phyloP scores from a whole-genome alignment of 2,888 invertebrate genomes.

The Cosmia pyralina region DNA sequence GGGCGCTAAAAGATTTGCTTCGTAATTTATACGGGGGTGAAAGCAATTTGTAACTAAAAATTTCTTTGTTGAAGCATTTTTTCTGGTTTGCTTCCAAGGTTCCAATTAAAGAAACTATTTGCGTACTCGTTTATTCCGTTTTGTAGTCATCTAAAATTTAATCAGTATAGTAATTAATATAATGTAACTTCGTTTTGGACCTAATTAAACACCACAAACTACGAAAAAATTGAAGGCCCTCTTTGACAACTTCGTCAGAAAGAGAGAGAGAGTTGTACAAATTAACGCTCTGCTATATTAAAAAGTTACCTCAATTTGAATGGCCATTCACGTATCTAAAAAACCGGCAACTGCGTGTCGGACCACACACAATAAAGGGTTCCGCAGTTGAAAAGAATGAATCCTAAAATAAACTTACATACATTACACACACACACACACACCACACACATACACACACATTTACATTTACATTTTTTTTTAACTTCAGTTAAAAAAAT shows the following conservation, averaged over 20 bases:
- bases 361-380: no score
- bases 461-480: no score
- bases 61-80: constrained; percentile 23
- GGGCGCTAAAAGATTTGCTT: constrained; percentile 21
- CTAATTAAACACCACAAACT: not conserved
- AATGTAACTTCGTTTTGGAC: not conserved
- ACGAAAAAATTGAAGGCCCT: not conserved
- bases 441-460: no score
- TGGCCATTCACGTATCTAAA: constrained; percentile 32
- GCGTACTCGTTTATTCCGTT: not conserved
- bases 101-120: constrained; percentile 27
- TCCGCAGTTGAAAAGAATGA: no score
- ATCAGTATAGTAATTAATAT: not conserved
- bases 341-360: constrained; percentile 7
- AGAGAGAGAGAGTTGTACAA: not conserved
- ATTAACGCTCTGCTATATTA: not conserved
- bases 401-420: no score
- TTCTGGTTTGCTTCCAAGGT: constrained; percentile 1
- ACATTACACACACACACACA: no score
- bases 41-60: constrained; percentile 46
- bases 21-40: constrained; percentile 10
- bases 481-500: no score
- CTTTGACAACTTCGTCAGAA: not conserved
- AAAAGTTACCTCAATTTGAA: not conserved
- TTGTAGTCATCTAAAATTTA: not conserved